phyloP scores from a whole-genome alignment of 2,113 vertebrate species.

The Myiozetetes cayanensis region DNA sequence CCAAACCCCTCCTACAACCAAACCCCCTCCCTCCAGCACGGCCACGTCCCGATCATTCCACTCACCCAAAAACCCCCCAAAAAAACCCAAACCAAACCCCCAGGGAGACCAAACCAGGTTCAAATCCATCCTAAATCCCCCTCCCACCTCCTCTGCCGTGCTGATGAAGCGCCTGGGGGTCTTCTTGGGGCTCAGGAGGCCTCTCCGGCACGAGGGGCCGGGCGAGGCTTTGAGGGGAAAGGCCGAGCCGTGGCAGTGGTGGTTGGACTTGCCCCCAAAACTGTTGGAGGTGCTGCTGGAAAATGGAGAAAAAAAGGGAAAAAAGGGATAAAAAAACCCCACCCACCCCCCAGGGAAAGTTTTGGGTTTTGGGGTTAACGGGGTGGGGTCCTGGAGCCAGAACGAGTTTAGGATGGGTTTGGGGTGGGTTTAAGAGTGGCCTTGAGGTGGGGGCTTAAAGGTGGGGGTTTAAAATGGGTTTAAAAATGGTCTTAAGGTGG shows the following conservation, averaged over 20 bases:
- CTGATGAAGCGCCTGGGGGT: constrained; percentile 71
- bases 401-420: too few relatives aligned
- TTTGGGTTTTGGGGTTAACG: not conserved
- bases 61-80: too few relatives aligned
- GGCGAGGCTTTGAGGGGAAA: constrained; percentile 75
- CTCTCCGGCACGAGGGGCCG: constrained; percentile 73
- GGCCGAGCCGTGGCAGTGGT: constrained; percentile 57
- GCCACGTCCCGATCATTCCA: too few relatives aligned
- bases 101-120: too few relatives aligned
- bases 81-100: too few relatives aligned
- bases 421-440: not conserved
- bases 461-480: not conserved
- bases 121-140: not conserved
- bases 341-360: too few relatives aligned
- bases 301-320: not conserved
- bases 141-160: constrained; percentile 76
- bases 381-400: not conserved
- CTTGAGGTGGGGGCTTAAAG: not conserved
- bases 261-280: constrained; percentile 68
- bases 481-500: not conserved
- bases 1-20: too few relatives aligned
- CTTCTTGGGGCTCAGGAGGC: constrained; percentile 77
- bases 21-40: too few relatives aligned
- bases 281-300: constrained; percentile 63
- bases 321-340: not conserved